These are phyloP conservation scores for Equus przewalskii DNA, from an alignment of 2,113 vertebrate genomes.

Conservation along the genomic window DNA sequence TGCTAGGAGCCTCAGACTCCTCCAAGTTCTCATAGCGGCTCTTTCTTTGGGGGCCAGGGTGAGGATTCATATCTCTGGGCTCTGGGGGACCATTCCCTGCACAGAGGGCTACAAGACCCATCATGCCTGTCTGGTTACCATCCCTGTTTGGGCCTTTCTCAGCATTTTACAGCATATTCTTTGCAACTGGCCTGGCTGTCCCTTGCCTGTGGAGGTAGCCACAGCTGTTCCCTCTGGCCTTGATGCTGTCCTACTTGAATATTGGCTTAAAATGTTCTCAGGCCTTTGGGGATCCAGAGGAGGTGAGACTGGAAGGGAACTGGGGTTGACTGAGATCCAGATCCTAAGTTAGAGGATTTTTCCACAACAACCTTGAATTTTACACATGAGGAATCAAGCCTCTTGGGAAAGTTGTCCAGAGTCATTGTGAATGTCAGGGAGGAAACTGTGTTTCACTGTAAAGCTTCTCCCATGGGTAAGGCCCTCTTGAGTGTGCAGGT, in stretches of 20 bases:
- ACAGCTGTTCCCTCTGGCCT: neutral
- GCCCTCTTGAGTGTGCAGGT: neutral
- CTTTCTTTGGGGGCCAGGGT: neutral
- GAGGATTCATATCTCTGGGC: neutral
- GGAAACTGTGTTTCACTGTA: neutral
- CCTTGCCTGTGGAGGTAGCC: neutral
- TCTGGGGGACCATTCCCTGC: neutral
- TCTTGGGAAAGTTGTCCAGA: neutral
- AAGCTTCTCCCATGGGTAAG: neutral
- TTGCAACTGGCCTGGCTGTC: neutral
- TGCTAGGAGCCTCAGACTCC: neutral
- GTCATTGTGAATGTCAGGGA: neutral
- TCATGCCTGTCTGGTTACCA: neutral
- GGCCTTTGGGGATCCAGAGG: neutral
- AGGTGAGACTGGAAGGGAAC: neutral
- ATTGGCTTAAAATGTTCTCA: conserved; percentile 46
- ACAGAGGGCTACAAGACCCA: neutral
- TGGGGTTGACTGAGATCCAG: neutral
- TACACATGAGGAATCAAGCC: neutral
- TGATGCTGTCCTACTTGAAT: neutral
- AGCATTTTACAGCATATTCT: neutral
- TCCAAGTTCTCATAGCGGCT: neutral
- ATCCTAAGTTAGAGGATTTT: neutral
- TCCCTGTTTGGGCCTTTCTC: neutral
- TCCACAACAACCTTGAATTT: neutral